phyloP scores from a whole-genome alignment of 1,140 invertebrate species.

The Copidosoma floridanum region DNA sequence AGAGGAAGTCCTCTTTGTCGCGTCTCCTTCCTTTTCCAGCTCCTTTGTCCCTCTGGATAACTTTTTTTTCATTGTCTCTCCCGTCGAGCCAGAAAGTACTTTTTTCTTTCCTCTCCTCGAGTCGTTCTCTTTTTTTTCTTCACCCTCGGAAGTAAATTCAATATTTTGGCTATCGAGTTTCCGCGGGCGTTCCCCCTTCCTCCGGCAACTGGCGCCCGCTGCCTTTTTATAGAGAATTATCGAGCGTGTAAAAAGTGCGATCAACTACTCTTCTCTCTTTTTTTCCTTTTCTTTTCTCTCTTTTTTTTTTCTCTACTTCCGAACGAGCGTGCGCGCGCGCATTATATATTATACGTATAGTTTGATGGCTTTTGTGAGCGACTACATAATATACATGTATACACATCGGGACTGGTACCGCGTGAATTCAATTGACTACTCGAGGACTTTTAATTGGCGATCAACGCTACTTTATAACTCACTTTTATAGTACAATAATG shows the following conservation, averaged over 20 bases:
- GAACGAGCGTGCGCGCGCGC: too few relatives aligned
- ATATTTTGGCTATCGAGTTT: constrained; percentile 51
- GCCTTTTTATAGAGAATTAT: constrained; percentile 23
- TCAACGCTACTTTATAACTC: constrained; percentile 6
- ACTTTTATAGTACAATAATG: background rate
- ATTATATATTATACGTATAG: too few relatives aligned
- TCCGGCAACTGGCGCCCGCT: too few relatives aligned
- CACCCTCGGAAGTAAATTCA: constrained; percentile 39
- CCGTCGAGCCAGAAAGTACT: background rate
- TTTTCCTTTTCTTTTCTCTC: too few relatives aligned
- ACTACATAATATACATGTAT: constrained; percentile 12
- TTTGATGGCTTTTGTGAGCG: constrained; percentile 5
- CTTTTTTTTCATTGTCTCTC: background rate
- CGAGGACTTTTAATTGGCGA: constrained; percentile 15
- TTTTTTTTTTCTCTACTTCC: too few relatives aligned
- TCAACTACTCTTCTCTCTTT: constrained; percentile 10
- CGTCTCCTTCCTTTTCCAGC: background rate
- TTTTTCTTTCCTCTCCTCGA: constrained; percentile 5
- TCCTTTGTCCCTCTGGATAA: background rate
- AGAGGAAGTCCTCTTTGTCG: background rate
- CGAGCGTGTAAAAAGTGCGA: background rate
- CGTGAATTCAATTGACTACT: constrained; percentile 10
- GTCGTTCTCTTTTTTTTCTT: constrained; percentile 20
- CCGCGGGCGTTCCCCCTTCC: too few relatives aligned
- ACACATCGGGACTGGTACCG: too few relatives aligned